Evolutionary conservation across 2,888 invertebrate genomes (phyloP).

Genomic region (Parnassius mnemosyne): DNA sequence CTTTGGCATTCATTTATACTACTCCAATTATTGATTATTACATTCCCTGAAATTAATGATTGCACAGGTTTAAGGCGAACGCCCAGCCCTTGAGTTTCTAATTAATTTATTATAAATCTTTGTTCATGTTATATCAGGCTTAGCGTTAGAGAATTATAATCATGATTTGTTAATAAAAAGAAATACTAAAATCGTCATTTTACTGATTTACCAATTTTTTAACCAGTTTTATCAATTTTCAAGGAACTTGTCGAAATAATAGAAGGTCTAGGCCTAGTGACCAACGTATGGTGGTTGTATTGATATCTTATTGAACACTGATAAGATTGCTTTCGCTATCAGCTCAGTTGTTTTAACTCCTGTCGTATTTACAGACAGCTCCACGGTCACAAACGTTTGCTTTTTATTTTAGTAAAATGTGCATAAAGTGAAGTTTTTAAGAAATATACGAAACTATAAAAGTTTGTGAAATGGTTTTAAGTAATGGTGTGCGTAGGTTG

Average conservation of each 20-base stretch:
- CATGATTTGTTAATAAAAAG: not conserved
- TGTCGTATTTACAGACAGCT: conserved; percentile 50
- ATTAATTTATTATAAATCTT: too few species aligned
- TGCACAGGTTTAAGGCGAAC: too few species aligned
- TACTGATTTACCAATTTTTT: not conserved
- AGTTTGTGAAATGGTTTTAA: conserved; percentile 42
- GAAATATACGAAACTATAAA: conserved; percentile 46
- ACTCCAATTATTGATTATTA: too few species aligned
- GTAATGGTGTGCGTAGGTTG: conserved; percentile 44
- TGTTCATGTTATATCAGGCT: not conserved
- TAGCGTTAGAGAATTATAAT: not conserved
- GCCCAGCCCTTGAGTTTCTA: too few species aligned
- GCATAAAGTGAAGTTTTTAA: conserved; percentile 16
- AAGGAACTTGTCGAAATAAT: conserved; percentile 13
- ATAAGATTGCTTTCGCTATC: conserved; percentile 63
- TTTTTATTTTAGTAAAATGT: conserved; percentile 25
- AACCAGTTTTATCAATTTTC: conserved; percentile 11
- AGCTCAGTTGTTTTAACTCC: conserved; percentile 45
- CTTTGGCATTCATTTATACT: too few species aligned
- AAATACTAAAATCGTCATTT: not conserved
- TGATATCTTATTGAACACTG: conserved; percentile 62
- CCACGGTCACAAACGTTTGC: conserved; percentile 18
- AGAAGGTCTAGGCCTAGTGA: conserved; percentile 39
- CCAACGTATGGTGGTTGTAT: conserved; percentile 42
- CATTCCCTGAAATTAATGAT: too few species aligned